Evolutionary conservation across 2,888 invertebrate genomes (phyloP).

Genomic region (Salticus scenicus): DNA sequence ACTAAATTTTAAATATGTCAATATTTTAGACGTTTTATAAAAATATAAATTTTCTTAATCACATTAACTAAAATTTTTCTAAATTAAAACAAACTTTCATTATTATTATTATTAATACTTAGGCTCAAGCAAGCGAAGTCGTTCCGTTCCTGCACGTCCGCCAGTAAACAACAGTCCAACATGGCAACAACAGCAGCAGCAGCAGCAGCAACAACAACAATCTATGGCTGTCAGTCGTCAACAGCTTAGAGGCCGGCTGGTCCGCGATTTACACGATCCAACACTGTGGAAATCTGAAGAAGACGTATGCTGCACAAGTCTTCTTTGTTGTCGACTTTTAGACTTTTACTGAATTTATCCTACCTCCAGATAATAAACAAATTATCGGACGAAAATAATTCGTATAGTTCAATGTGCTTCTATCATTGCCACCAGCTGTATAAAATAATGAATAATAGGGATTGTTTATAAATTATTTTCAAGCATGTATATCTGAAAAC

Average conservation of each 20-base stretch:
- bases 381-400: too few species aligned
- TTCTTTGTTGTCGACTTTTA: slow-evolving; percentile 55
- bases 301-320: slow-evolving; percentile 62
- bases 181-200: slow-evolving; percentile 40
- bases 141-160: slow-evolving; percentile 65
- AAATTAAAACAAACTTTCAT: too few species aligned
- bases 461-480: too few species aligned
- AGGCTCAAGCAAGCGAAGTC: slow-evolving; percentile 68
- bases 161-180: slow-evolving; percentile 36
- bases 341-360: slow-evolving; percentile 62
- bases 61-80: too few species aligned
- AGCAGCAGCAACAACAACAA: slow-evolving; percentile 39
- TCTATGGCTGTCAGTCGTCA: slow-evolving; percentile 40
- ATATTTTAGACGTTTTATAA: too few species aligned
- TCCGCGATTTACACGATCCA: slow-evolving; percentile 48
- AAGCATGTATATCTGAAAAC: too few species aligned
- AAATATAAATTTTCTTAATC: too few species aligned
- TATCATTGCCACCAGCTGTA: too few species aligned
- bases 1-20: too few species aligned
- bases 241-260: slow-evolving; percentile 50
- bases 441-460: too few species aligned
- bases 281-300: slow-evolving; percentile 62
- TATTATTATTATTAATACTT: too few species aligned
- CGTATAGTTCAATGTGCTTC: too few species aligned
- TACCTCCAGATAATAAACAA: slow-evolving; percentile 40